Percentiles rank a stretch among this genome's conserved stretches.
Conservation (phyloP, 2,797 vertebrate genomes). For the Syndactyla subalaris region DNA sequence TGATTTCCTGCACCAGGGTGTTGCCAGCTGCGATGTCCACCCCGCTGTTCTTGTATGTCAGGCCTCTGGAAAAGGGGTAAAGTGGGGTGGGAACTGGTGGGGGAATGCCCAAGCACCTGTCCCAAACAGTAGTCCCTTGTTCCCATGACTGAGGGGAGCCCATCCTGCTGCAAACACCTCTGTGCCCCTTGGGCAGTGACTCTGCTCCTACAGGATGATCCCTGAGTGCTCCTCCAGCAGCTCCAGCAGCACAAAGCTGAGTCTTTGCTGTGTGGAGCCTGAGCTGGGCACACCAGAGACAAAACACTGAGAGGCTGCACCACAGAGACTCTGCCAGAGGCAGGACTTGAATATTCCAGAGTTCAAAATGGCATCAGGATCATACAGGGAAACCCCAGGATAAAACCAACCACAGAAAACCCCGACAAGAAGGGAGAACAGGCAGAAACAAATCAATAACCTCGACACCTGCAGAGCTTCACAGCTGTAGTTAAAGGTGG, state of each 20-base stretch:
- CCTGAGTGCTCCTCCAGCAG: neutral
- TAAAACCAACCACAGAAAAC: neutral
- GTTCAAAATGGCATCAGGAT: neutral
- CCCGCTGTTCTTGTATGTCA: constrained; percentile 95
- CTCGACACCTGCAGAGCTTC: neutral
- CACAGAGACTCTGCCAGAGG: neutral
- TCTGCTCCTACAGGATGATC: neutral
- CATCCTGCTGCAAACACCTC: neutral
- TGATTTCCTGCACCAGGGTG: constrained; percentile 90
- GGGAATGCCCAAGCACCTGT: neutral
- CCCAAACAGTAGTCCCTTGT: neutral
- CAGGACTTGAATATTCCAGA: neutral
- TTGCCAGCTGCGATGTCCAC: constrained; percentile 98
- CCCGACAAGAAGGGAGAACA: neutral
- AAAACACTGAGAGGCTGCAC: neutral
- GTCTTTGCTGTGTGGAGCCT: neutral
- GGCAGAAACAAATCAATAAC: neutral
- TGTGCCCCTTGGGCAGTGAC: neutral
- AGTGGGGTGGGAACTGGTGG: neutral
- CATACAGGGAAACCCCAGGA: neutral
- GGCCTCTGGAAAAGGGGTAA: constrained; percentile 77
- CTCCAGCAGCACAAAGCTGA: neutral
- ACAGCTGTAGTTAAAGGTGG: neutral
- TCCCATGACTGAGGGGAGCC: neutral
- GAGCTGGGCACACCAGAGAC: neutral